phyloP scores from a whole-genome alignment of 2,113 vertebrate species.

The Malurus melanocephalus region DNA sequence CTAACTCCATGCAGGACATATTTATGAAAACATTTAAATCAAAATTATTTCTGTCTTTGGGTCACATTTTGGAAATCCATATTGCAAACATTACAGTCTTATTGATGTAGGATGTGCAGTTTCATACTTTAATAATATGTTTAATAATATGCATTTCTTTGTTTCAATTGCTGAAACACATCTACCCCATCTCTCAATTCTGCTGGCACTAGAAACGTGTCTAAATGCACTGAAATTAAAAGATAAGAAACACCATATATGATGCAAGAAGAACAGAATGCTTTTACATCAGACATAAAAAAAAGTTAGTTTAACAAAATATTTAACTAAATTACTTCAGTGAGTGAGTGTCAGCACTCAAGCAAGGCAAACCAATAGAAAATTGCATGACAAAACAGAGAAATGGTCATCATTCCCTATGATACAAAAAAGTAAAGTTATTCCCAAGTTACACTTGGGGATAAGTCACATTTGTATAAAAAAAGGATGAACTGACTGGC shows the following conservation, averaged over 20 bases:
- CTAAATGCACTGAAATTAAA: not conserved
- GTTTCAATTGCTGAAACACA: not conserved
- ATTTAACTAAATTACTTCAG: not conserved
- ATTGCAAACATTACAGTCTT: not conserved
- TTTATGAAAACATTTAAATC: not conserved
- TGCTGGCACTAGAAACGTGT: not conserved
- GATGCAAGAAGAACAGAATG: not conserved
- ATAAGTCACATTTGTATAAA: not conserved
- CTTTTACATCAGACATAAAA: not conserved
- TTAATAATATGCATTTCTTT: not conserved
- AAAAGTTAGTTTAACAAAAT: not conserved
- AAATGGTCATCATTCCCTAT: not conserved
- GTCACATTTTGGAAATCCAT: not conserved
- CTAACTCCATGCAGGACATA: not conserved
- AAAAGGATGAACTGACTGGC: not conserved
- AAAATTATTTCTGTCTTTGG: not conserved
- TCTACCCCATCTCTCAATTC: not conserved
- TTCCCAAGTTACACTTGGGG: not conserved
- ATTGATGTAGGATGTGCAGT: not conserved
- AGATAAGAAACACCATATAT: not conserved
- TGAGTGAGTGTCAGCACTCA: not conserved
- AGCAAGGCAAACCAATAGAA: not conserved
- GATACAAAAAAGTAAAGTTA: not conserved
- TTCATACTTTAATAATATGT: not conserved
- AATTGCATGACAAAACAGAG: not conserved